Base-by-base conservation (phyloP, 1,140 invertebrate genomes). In the Hylaeus volcanicus region DNA sequence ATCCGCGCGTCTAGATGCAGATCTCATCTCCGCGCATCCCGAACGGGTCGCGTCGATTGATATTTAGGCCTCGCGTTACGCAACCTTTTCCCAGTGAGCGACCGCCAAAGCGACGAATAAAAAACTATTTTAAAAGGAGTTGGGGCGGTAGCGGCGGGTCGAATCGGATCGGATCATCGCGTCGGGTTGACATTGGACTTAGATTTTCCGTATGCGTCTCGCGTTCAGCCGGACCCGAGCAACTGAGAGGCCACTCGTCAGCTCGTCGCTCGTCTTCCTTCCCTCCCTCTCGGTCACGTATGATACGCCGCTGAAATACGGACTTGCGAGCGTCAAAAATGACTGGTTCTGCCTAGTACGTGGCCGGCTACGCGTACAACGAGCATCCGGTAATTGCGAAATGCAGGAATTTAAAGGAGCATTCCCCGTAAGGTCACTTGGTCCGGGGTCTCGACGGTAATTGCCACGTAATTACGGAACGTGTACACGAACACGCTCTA, bases 301-400 rank as follows among this genome's bases (percentile, higher is more conserved):
- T 11, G 26, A 63, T 39, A 70, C 53, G 63, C 79, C 58, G 41
- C 11, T 61, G 37, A 73, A 78, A 60, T 65, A 65, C 74, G 55
- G 53, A 63, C 48, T 9, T 63, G 51, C 2, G 70, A 82, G 81
- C 72, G 60, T 71, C 61, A 51, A 61, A 77, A 74, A 77, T 45
- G 63, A 72, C 68, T 53, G 58, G 80, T 76, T 82, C 66, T 68
- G 43, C 56, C 73, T 82, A 43, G 70, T 86, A 86, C 87, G 85
- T 89, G 84, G 74, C 39, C 69, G 63, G 70, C 64, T 72, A 78
- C 77, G 81, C 87, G 74, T 86, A 85, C 58, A 74, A 73, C 82
- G 72, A 58, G 80, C 83, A 88, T 91, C 90, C 89, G 85, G 80
- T 86, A 90, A 83, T 92, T 89, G 86, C 85, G 89, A 90, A 89